Evolutionary conservation across 2,113 vertebrate genomes (phyloP).

Genomic region (Anser cygnoides): DNA sequence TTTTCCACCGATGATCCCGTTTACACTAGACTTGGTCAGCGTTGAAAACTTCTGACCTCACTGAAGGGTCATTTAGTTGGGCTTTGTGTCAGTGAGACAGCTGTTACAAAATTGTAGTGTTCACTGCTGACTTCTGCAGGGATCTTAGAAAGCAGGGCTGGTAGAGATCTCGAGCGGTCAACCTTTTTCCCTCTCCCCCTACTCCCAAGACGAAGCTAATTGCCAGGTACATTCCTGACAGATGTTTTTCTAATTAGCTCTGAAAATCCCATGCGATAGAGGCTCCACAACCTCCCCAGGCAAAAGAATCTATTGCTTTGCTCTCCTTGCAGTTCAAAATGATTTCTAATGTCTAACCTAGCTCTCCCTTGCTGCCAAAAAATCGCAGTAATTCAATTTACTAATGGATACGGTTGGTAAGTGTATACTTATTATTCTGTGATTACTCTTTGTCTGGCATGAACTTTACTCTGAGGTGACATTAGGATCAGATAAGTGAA

Average conservation of each 20-base stretch:
- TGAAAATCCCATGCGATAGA: constrained; percentile 17
- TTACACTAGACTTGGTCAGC: background rate
- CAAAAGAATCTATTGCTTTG: constrained; percentile 41
- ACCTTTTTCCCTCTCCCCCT: background rate
- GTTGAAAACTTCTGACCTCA: background rate
- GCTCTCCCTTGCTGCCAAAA: constrained; percentile 52
- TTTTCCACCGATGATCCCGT: background rate
- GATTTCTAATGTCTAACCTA: constrained; percentile 27
- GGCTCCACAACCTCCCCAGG: background rate
- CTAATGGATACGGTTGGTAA: constrained; percentile 53
- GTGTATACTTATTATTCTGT: constrained; percentile 33
- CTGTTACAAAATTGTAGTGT: background rate
- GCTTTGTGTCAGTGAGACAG: background rate
- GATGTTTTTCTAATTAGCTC: constrained; percentile 25
- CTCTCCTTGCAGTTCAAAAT: constrained; percentile 3
- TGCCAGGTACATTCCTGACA: constrained; percentile 18
- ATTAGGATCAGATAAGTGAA: constrained; percentile 54
- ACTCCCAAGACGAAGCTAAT: background rate
- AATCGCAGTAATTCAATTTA: constrained; percentile 57
- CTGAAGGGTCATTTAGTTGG: background rate
- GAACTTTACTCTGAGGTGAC: constrained; percentile 55
- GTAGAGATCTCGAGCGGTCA: background rate
- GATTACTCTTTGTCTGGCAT: constrained; percentile 45
- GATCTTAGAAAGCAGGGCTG: background rate
- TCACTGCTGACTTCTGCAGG: background rate